Base-by-base conservation (phyloP, 1,140 invertebrate genomes). In the Limonius californicus region DNA sequence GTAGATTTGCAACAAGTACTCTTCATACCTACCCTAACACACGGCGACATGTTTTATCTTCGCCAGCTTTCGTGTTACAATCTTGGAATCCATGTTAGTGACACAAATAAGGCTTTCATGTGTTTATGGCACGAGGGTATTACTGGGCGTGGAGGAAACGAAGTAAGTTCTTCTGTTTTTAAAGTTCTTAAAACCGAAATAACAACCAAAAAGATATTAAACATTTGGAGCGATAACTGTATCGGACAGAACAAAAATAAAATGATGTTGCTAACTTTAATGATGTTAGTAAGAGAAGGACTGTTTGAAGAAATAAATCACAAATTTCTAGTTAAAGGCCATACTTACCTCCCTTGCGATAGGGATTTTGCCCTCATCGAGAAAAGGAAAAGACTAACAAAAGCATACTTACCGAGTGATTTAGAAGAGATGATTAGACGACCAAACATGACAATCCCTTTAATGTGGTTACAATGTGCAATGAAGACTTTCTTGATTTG, bases 61-160 rank as follows among this genome's bases (percentile, higher is more conserved):
- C 2, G 18, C n/a, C 61, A 59, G 27, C 43, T 63, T 12, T 63
- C 61, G 2, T 62, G 54, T 58, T 62, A 62, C 21, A 59, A 62
- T n/a, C 58, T 62, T 2, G 55, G 56, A n/a, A 21, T 58, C 16
- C 27, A 59, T 62, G 21, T 58, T 16, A 35, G 8, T 23, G 54
- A 62, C 20, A 62, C 35, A 4, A 45, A 62, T 16, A 19, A 43
- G n/a, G 35, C 14, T 15, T 45, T 58, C 27, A 62, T 58, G 55
- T 62, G 11, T 58, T 62, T 14, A 9, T 59, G 61, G 54, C 8
- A 59, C 23, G 30, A 62, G 23, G 27, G 43, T 53, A 43, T 58
- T 21, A 1, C 54, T 12, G 32, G 27, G 9, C n/a, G 61, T 58
- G 55, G 35, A 2, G 61, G 54, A 3, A 57, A 61, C 35, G 54